Percentiles rank a stretch among this genome's conserved stretches.
phyloP scores from a whole-genome alignment of 2,888 invertebrate genomes.

The Troilus luridus region DNA sequence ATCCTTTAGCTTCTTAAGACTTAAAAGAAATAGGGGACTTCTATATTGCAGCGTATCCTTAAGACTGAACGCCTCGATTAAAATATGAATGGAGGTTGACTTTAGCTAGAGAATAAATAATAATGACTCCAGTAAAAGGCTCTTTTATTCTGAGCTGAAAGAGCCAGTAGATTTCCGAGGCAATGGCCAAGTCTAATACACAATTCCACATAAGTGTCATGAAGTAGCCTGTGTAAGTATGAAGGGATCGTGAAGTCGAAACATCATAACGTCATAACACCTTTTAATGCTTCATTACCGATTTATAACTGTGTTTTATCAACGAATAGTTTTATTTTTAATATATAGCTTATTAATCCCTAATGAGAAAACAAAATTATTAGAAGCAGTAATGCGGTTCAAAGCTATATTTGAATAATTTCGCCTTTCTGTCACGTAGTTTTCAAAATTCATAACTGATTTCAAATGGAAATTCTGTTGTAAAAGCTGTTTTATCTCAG shows the following conservation, averaged over 20 bases:
- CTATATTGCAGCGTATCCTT: not conserved
- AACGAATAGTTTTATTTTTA: not conserved
- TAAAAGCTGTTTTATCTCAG: not conserved
- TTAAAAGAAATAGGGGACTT: not conserved
- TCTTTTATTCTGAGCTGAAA: slow-evolving; percentile 13
- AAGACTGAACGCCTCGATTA: not conserved
- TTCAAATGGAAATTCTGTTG: not conserved
- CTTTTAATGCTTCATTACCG: not conserved
- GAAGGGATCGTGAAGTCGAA: not conserved
- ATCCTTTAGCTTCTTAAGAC: too few species aligned
- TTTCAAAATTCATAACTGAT: not conserved
- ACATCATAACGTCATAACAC: not conserved
- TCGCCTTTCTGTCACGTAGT: not conserved
- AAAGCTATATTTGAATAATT: not conserved
- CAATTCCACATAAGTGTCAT: not conserved
- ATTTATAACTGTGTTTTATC: not conserved
- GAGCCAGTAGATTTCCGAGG: not conserved
- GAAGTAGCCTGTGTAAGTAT: not conserved
- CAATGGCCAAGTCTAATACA: not conserved
- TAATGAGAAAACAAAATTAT: slow-evolving; percentile 3
- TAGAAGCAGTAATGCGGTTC: not conserved
- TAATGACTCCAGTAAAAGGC: not conserved
- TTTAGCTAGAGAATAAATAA: not conserved
- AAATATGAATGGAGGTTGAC: not conserved
- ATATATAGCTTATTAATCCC: not conserved